Evolutionary conservation across 2,113 vertebrate genomes (phyloP), one percentile per base, ranked within the genome.

Genomic region (Heterotis niloticus): DNA sequence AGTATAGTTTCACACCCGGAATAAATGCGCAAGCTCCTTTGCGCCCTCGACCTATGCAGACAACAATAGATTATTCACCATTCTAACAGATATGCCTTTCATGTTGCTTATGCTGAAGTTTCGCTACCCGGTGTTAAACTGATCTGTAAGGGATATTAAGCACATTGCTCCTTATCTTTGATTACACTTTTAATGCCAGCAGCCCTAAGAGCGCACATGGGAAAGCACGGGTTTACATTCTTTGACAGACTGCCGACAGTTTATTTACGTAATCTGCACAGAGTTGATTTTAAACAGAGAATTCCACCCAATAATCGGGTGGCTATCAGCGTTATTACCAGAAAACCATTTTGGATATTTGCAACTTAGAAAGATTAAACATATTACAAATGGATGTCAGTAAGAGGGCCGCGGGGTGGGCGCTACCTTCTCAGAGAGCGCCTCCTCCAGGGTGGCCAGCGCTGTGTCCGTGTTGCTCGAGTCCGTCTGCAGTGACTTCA

Each of bases 381-480:
- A 18, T 44, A 34, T 70, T 5, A 44, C 34, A 44, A 44, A 44
- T 44, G 34, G 34, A 44, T 44, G 34, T 44, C 34, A 44, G 34
- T 44, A 4, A 44, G 34, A 44, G 7, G 34, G 34, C 34, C 34
- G 3, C 34, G 34, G 34, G 26, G 7, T 16, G 16, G 10, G 2
- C 83, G 28, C 54, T 93, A 99, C 98, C 97, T 99, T 99, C 83
- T 98, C 96, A 28, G 96, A 98, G 0, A 99, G 91, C 29, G 96
- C 96, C 84, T 99, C 98, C 86, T 99, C 97, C 75, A 99, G 87
- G 0, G 98, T 99, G 4, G 95, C 91, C 78, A 99, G 89, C 0
- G 97, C 98, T 0, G 97, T 98, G 82, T 99, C 97, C 0, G 97
- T 98, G 77, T 99, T 99, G 85, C 96, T 98, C 80, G 97, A 98